Evolutionary conservation across 2,113 vertebrate genomes (phyloP).

Genomic region (Microcebus tavaratra): DNA sequence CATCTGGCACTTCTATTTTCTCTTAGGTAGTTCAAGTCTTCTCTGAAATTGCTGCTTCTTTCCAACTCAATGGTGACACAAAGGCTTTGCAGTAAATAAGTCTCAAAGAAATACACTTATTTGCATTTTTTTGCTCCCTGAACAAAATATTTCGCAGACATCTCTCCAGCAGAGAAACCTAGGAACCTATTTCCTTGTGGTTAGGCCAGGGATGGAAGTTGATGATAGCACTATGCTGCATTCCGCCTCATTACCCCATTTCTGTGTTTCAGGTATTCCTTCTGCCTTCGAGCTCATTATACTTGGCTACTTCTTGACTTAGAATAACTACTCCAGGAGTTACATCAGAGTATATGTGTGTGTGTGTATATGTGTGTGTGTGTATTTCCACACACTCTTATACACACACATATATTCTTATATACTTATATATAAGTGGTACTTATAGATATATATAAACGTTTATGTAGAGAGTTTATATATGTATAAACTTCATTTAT

Average conservation of each 20-base stretch:
- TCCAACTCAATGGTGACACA: background rate
- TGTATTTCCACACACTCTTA: background rate
- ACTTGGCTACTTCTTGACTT: background rate
- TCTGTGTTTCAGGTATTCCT: background rate
- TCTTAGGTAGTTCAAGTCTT: background rate
- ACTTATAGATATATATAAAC: background rate
- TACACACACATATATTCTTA: background rate
- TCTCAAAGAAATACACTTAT: background rate
- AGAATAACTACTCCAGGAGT: background rate
- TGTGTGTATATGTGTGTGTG: accelerated
- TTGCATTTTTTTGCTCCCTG: background rate
- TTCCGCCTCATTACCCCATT: background rate
- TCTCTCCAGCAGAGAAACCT: background rate
- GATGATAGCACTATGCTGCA: background rate
- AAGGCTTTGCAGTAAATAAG: background rate
- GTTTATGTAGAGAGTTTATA: background rate
- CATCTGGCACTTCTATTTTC: background rate
- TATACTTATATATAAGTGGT: background rate
- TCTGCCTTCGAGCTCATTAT: background rate
- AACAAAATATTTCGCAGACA: background rate
- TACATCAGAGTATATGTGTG: background rate
- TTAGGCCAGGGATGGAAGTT: background rate
- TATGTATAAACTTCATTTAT: background rate
- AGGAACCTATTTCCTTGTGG: background rate
- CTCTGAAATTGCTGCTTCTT: background rate